Conservation (phyloP, 2,797 vertebrate genomes). For the Tenualosa thibaudeaui region DNA sequence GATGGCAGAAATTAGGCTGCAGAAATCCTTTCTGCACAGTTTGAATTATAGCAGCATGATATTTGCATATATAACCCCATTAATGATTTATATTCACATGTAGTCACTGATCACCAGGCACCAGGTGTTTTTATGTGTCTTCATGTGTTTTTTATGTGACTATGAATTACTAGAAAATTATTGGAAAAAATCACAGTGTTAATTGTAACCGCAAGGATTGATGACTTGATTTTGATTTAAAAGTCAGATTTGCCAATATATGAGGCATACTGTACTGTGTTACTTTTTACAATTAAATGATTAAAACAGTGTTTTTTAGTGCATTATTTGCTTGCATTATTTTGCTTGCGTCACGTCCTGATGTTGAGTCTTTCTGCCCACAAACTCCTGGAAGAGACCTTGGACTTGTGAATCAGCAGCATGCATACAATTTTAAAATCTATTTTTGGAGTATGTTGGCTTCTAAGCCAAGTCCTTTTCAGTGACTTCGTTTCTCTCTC, state of each 20-base stretch:
- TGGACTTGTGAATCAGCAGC: not conserved
- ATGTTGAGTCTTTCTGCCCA: not conserved
- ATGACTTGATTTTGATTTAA: not conserved
- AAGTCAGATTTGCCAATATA: too few relatives aligned
- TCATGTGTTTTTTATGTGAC: not conserved
- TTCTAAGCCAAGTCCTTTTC: not conserved
- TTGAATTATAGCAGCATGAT: not conserved
- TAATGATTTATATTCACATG: not conserved
- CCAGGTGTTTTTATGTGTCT: too few relatives aligned
- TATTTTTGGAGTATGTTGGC: not conserved
- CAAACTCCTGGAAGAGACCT: not conserved
- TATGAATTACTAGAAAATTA: not conserved
- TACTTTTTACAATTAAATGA: not conserved
- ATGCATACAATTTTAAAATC: not conserved
- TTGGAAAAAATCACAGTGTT: too few relatives aligned
- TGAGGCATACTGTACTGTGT: not conserved
- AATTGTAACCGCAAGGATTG: not conserved
- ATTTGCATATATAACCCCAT: not conserved
- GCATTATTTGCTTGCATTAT: not conserved
- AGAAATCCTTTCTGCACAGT: not conserved
- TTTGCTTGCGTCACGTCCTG: not conserved
- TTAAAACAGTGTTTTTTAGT: not conserved
- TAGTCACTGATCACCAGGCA: not conserved
- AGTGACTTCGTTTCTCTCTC: conserved; percentile 13
- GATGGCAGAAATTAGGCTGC: not conserved